Evolutionary conservation across 2,888 invertebrate genomes (phyloP).

Genomic region (Desoria tigrina): DNA sequence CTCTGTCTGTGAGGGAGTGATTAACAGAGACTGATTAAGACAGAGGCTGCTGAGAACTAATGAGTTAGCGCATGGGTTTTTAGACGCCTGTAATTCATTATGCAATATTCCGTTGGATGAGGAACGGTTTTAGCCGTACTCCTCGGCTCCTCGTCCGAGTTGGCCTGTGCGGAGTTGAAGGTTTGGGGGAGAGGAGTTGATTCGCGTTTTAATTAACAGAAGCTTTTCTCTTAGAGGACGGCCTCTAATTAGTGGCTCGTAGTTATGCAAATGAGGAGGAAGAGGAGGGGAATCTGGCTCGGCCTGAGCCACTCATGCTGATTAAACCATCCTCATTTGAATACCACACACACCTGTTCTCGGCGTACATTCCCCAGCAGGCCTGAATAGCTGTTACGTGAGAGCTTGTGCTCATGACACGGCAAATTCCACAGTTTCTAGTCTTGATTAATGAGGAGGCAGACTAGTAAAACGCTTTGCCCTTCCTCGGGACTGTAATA

Average conservation of each 20-base stretch:
- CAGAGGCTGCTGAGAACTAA: slow-evolving; percentile 8
- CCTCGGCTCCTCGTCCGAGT: slow-evolving; percentile 12
- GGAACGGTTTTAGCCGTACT: slow-evolving; percentile 19
- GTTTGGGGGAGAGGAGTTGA: slow-evolving; percentile 35
- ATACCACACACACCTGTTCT: slow-evolving; percentile 41
- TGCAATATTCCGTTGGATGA: slow-evolving; percentile 1
- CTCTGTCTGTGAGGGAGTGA: slow-evolving; percentile 7
- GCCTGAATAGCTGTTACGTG: neutral
- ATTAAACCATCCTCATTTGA: slow-evolving; percentile 30
- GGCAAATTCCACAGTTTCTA: slow-evolving; percentile 20
- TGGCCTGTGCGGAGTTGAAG: slow-evolving; percentile 31
- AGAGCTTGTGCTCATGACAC: slow-evolving; percentile 19
- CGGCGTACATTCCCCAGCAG: neutral
- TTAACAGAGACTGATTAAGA: slow-evolving; percentile 12
- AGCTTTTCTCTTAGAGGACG: slow-evolving; percentile 44
- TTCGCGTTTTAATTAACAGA: slow-evolving; percentile 53
- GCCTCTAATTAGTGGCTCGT: slow-evolving; percentile 51
- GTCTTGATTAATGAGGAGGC: slow-evolving; percentile 43
- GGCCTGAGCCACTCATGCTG: slow-evolving; percentile 46
- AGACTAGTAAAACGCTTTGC: neutral
- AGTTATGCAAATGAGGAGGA: slow-evolving; percentile 51
- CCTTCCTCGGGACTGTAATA: no score
- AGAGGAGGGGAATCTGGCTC: slow-evolving; percentile 45
- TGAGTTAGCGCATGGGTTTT: slow-evolving; percentile 31
- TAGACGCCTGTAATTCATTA: slow-evolving; percentile 26